Conservation (phyloP, 2,888 invertebrate genomes). For the Apodemia duryi region DNA sequence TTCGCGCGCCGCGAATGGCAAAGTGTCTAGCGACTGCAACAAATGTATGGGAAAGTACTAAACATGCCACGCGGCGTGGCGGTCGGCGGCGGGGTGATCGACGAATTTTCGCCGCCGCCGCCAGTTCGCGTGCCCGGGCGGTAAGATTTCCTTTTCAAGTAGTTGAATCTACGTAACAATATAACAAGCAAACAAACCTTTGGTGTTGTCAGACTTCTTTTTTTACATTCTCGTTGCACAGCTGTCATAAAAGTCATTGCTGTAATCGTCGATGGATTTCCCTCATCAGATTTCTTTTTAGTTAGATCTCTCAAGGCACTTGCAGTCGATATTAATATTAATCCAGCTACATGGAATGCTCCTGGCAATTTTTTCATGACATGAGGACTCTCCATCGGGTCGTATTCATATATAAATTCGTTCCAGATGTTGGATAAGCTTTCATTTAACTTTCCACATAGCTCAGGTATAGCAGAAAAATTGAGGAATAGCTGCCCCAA, state of each 20-base stretch:
- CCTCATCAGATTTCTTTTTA: slow-evolving; percentile 63
- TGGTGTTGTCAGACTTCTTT: slow-evolving; percentile 58
- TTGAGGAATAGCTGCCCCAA: slow-evolving; percentile 77
- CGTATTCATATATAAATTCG: slow-evolving; percentile 87
- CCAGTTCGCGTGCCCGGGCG: neutral
- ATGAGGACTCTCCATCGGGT: slow-evolving; percentile 86
- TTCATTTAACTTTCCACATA: slow-evolving; percentile 83
- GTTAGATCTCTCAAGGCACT: slow-evolving; percentile 81
- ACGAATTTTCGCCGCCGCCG: too few relatives aligned
- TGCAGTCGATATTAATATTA: slow-evolving; percentile 82
- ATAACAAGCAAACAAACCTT: slow-evolving; percentile 45
- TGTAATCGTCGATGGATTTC: slow-evolving; percentile 57
- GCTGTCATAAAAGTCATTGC: slow-evolving; percentile 63
- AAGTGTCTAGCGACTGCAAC: too few relatives aligned
- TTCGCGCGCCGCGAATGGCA: too few relatives aligned
- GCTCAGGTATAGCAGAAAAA: slow-evolving; percentile 81
- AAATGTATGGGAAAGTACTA: too few relatives aligned
- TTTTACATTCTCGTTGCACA: slow-evolving; percentile 57
- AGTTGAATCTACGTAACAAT: neutral
- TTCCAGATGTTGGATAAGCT: slow-evolving; percentile 88
- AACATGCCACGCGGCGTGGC: too few relatives aligned
- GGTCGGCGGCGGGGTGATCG: too few relatives aligned
- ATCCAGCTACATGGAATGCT: slow-evolving; percentile 80
- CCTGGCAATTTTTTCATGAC: slow-evolving; percentile 80
- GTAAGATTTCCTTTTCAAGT: neutral